Percentiles rank a stretch among this genome's conserved stretches.
Evolutionary conservation across 2,888 invertebrate species (phyloP).

Genomic region (Drosophila helvetica): DNA sequence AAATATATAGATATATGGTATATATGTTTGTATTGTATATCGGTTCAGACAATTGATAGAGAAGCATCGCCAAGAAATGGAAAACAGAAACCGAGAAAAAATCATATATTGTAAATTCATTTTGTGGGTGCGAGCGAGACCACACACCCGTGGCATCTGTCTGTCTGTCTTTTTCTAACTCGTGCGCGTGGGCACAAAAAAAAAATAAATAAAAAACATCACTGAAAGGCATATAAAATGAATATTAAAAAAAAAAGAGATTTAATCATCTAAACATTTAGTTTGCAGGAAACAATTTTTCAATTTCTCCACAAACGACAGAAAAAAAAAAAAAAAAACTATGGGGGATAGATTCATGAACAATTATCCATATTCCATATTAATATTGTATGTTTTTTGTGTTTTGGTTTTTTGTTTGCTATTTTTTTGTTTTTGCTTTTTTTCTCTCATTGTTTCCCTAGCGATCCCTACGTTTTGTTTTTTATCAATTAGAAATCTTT

Average conservation of each 20-base stretch:
- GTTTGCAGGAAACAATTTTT: constrained; percentile 15
- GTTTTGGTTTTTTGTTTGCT: constrained; percentile 19
- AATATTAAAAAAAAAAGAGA: background rate
- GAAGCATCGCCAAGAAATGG: constrained; percentile 1
- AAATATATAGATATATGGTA: constrained; percentile 30
- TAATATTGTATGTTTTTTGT: constrained; percentile 15
- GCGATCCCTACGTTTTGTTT: constrained; percentile 19
- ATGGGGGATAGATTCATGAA: constrained; percentile 2
- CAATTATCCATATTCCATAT: constrained; percentile 24
- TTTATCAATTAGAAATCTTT: constrained; percentile 40
- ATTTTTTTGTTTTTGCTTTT: constrained; percentile 30
- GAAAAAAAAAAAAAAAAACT: constrained; percentile 6
- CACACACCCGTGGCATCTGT: constrained; percentile 12
- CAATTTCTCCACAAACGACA: constrained; percentile 11
- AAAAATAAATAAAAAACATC: constrained; percentile 11
- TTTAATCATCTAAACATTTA: constrained; percentile 20
- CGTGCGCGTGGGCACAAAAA: constrained; percentile 11
- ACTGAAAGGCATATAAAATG: background rate
- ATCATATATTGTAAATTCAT: background rate
- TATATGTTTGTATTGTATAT: constrained; percentile 36
- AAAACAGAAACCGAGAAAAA: constrained; percentile 5
- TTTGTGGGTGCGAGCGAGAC: constrained; percentile 19
- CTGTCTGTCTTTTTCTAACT: constrained; percentile 48
- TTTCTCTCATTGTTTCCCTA: constrained; percentile 22
- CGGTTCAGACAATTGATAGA: constrained; percentile 32